Base-by-base conservation (phyloP, 2,888 invertebrate species). In the Callyntrura guangdongensis region DNA sequence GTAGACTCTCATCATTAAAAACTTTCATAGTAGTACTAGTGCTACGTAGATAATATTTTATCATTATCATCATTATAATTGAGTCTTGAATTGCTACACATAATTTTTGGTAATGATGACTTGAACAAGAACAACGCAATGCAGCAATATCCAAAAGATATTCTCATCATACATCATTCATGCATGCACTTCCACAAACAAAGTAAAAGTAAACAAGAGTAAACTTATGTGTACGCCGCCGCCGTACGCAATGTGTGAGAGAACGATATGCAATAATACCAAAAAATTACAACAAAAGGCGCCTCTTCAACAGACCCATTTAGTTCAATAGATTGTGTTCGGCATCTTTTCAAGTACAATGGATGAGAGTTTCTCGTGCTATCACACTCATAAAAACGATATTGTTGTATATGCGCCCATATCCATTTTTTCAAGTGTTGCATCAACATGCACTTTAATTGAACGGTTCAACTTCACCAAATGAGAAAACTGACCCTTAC, bases 401-500 rank as follows among this genome's bases (percentile, higher is more conserved):
- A n/a, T n/a, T n/a, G n/a, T n/a, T n/a, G n/a, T n/a, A n/a, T n/a
- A n/a, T n/a, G n/a, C n/a, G n/a, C n/a, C n/a, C n/a, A n/a, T n/a
- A n/a, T n/a, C n/a, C n/a, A n/a, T 59, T 59, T 2, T 59, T 59
- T 59, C 20, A 59, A 2, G 17, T 59, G 59, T 67, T 67, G 69
- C 69, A 12, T 72, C 45, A 36, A 36, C n/a, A n/a, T n/a, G n/a
- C n/a, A n/a, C 45, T 45, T 72, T 45, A 72, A 2, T 45, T 72
- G 69, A 72, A 72, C 45, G 45, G 22, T 72, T 17, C 69, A 72
- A 72, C 69, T 72, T 45, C 17, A 45, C 45, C 5, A 72, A 72
- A 72, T 72, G 36, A 72, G 69, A 59, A 59, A 81, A 45, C 59
- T 81, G 81, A 81, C 81, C 81, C 81, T 81, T 81, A 27, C 81